These are phyloP conservation scores for Selene dorsalis DNA, from an alignment of 2,797 vertebrate genomes.

Conservation along the genomic window DNA sequence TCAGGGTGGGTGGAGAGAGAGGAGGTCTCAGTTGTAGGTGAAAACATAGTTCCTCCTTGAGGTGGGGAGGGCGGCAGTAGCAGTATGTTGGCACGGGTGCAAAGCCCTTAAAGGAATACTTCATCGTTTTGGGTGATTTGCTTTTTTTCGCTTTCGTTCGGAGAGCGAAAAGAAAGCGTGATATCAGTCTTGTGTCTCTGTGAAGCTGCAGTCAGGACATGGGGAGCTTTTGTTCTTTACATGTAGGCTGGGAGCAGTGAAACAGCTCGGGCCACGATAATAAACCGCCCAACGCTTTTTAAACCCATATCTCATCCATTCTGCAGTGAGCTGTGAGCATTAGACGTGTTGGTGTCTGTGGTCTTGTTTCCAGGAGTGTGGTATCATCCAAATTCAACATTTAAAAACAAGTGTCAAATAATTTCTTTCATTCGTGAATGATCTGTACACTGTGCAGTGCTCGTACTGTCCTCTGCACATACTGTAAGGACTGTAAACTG, in stretches of 20 bases:
- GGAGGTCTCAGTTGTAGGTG: neutral
- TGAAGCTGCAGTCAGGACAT: neutral
- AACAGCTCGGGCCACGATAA: neutral
- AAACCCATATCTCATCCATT: no score
- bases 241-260: neutral
- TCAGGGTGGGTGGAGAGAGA: slow-evolving; percentile 15
- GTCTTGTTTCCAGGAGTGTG: no score
- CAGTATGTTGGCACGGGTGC: neutral
- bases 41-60: neutral
- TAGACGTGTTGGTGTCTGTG: no score
- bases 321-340: no score
- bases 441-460: neutral
- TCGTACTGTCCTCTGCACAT: neutral
- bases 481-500: no score
- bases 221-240: no score
- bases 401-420: neutral
- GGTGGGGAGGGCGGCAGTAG: neutral
- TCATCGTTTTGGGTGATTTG: neutral
- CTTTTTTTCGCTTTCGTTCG: neutral
- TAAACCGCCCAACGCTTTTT: neutral
- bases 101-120: neutral
- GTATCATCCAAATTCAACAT: no score
- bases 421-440: neutral
- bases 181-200: neutral
- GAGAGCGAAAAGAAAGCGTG: neutral